These are phyloP conservation scores for Lithobates sylvaticus DNA, from an alignment of 2,797 vertebrate genomes.

Conservation along the genomic window DNA sequence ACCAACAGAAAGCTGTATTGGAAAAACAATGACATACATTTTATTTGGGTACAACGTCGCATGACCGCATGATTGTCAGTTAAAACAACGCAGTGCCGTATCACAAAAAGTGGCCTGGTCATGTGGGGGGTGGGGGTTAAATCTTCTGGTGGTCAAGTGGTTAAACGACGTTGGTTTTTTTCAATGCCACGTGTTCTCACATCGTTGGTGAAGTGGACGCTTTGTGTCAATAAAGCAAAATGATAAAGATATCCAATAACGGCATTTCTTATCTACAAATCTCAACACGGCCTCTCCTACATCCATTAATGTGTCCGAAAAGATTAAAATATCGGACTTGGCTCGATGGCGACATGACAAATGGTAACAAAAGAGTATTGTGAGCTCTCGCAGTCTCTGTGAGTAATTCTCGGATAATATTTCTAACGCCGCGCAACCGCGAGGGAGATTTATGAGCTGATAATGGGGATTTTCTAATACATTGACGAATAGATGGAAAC, in stretches of 20 bases:
- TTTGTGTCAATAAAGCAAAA: constrained; percentile 6
- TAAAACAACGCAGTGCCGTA: too few species aligned
- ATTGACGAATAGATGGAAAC: constrained; percentile 2
- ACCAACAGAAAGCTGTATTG: too few species aligned
- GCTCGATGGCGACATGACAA: neutral
- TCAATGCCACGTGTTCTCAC: too few species aligned
- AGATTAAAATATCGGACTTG: constrained; percentile 19
- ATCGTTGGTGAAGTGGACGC: neutral
- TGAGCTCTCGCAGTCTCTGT: neutral
- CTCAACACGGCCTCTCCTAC: constrained; percentile 15
- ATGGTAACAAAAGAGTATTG: neutral
- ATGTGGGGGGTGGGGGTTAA: too few species aligned
- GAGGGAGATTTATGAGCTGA: neutral
- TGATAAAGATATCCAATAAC: neutral
- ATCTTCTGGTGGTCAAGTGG: too few species aligned
- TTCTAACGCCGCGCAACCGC: neutral
- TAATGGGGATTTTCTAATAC: neutral
- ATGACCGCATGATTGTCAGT: too few species aligned
- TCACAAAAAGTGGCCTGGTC: too few species aligned
- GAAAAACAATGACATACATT: too few species aligned
- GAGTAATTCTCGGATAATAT: constrained; percentile 19
- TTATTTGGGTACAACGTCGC: too few species aligned
- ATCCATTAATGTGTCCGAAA: constrained; percentile 25
- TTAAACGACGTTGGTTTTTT: too few species aligned
- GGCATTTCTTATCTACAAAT: constrained; percentile 2